Evolutionary conservation across 2,888 invertebrate species (phyloP).

Genomic region (Chelonus formosanus): DNA sequence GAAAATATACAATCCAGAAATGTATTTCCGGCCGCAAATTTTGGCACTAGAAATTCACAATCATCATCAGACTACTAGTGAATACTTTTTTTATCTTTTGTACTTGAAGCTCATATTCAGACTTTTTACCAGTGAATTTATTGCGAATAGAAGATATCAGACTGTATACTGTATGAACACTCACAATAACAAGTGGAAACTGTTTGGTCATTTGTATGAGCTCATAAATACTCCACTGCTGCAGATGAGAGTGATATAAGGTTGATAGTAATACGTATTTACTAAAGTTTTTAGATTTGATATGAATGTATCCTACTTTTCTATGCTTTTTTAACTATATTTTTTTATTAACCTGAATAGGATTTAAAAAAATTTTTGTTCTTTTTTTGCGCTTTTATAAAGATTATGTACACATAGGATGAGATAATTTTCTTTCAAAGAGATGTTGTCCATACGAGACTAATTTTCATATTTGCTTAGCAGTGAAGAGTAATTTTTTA

Average conservation of each 20-base stretch:
- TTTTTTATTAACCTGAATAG: background rate
- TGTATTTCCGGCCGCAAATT: too few relatives aligned
- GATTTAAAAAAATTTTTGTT: too few relatives aligned
- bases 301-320: constrained; percentile 1
- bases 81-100: background rate
- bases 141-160: constrained; percentile 3
- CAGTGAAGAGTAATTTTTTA: too few relatives aligned
- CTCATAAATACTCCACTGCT: constrained; percentile 20
- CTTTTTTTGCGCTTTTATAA: too few relatives aligned
- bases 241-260: constrained; percentile 16
- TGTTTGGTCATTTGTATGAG: constrained; percentile 21
- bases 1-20: too few relatives aligned
- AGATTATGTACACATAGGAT: too few relatives aligned
- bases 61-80: too few relatives aligned
- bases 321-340: background rate
- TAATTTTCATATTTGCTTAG: too few relatives aligned
- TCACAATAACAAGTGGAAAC: constrained; percentile 13
- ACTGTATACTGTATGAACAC: background rate
- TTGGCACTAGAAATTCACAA: too few relatives aligned
- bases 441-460: too few relatives aligned
- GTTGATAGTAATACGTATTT: background rate
- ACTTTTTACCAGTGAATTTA: constrained; percentile 20
- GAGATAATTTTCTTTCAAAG: too few relatives aligned
- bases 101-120: background rate
- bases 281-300: constrained; percentile 7